These are phyloP conservation scores for Lissocephala sabroskyi DNA, from an alignment of 2,888 invertebrate species.

Conservation along the genomic window DNA sequence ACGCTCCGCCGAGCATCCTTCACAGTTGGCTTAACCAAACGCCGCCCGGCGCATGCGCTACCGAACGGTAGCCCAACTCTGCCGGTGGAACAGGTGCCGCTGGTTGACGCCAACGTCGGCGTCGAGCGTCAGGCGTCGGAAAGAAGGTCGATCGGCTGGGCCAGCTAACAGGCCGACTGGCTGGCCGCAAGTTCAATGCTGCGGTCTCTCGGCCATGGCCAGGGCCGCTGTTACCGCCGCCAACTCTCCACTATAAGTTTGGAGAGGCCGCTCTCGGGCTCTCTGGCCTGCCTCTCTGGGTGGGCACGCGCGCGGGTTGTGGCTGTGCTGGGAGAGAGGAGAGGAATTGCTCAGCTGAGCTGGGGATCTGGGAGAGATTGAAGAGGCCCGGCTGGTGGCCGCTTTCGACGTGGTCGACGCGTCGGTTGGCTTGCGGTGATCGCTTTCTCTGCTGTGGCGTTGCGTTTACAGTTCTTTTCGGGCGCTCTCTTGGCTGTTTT, in stretches of 20 bases:
- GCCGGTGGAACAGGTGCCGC: not conserved
- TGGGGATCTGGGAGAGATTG: conserved; percentile 30
- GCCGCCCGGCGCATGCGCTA: too few relatives aligned
- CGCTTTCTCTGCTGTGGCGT: conserved; percentile 37
- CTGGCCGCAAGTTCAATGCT: conserved; percentile 1
- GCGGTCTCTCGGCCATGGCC: conserved; percentile 25
- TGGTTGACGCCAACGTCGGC: not conserved
- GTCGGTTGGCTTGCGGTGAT: conserved; percentile 30
- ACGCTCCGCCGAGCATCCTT: too few relatives aligned
- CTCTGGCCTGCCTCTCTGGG: conserved; percentile 24
- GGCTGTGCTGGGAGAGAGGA: conserved; percentile 52
- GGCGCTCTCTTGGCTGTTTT: conserved; percentile 1
- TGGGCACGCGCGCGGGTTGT: too few relatives aligned
- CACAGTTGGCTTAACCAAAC: too few relatives aligned
- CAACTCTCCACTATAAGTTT: conserved; percentile 42
- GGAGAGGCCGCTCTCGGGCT: conserved; percentile 34
- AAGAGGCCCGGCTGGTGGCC: too few relatives aligned
- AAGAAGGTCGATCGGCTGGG: not conserved
- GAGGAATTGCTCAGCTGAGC: conserved; percentile 45
- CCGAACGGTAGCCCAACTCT: not conserved
- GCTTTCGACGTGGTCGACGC: conserved; percentile 6
- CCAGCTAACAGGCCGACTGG: too few relatives aligned
- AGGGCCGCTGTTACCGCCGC: conserved; percentile 14
- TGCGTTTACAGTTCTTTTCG: too few relatives aligned
- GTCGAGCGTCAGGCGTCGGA: not conserved